Conservation (phyloP, 2,888 invertebrate species). For the Melolontha melolontha region DNA sequence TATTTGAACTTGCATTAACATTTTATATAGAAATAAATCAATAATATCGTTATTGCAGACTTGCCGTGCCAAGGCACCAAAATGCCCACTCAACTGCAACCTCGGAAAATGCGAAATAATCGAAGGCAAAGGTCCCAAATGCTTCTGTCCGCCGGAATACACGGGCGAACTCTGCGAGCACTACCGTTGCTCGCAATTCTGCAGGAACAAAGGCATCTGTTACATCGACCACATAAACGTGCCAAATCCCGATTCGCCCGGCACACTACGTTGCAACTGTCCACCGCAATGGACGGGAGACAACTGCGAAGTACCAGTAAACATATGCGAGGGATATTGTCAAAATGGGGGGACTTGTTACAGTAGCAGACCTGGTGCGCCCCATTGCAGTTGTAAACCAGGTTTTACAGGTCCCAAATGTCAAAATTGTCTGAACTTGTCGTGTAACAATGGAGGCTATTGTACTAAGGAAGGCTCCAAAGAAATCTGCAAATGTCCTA, state of each 20-base stretch:
- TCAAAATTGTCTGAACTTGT: slow-evolving; percentile 68
- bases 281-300: slow-evolving; percentile 75
- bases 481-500: slow-evolving; percentile 69
- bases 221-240: slow-evolving; percentile 61
- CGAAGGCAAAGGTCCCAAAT: slow-evolving; percentile 69
- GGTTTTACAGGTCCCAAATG: slow-evolving; percentile 70
- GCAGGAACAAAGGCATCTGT: slow-evolving; percentile 74
- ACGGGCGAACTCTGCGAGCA: slow-evolving; percentile 76
- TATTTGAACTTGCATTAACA: too few species aligned
- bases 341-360: slow-evolving; percentile 73
- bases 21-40: too few species aligned
- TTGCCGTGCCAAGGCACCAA: slow-evolving; percentile 57
- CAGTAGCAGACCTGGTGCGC: slow-evolving; percentile 49
- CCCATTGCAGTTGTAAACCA: slow-evolving; percentile 68
- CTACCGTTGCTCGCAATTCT: slow-evolving; percentile 77
- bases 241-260: slow-evolving; percentile 51
- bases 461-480: slow-evolving; percentile 66
- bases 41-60: slow-evolving; percentile 67
- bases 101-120: slow-evolving; percentile 71
- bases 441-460: slow-evolving; percentile 73
- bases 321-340: slow-evolving; percentile 70
- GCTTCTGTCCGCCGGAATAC: slow-evolving; percentile 75
- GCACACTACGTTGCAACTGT: slow-evolving; percentile 70
- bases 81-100: slow-evolving; percentile 71
- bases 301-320: slow-evolving; percentile 72